phyloP scores from a whole-genome alignment of 2,797 vertebrate species.

The Dryobates pubescens region DNA sequence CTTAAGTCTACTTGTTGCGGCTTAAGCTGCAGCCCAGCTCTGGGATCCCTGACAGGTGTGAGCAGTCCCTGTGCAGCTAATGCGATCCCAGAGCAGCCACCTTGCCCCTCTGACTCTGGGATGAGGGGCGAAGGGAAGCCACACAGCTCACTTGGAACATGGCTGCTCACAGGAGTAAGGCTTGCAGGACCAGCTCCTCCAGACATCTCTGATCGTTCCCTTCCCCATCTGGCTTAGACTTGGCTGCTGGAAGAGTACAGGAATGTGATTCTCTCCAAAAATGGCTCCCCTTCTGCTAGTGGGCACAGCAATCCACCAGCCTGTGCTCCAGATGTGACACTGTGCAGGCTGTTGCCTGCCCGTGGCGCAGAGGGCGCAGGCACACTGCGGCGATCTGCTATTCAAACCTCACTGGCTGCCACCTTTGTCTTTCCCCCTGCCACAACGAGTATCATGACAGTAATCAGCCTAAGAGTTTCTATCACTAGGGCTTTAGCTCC shows the following conservation, averaged over 20 bases:
- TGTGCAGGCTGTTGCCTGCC: neutral
- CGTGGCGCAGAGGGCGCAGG: neutral
- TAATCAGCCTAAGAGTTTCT: neutral
- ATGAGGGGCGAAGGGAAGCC: neutral
- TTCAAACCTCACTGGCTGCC: neutral
- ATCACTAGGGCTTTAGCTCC: neutral
- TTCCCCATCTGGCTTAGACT: neutral
- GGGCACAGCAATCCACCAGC: neutral
- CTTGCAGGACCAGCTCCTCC: neutral
- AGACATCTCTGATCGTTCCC: neutral
- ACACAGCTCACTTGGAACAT: neutral
- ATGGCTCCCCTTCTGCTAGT: neutral
- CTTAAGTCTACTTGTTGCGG: neutral
- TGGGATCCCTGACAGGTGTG: neutral
- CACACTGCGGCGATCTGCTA: neutral
- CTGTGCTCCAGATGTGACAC: neutral
- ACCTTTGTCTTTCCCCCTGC: neutral
- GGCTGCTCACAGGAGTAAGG: neutral
- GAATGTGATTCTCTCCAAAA: neutral
- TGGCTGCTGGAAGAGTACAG: neutral
- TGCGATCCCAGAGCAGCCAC: neutral
- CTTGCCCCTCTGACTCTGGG: neutral
- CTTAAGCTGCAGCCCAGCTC: neutral
- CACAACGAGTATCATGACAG: neutral
- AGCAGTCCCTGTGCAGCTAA: neutral